Evolutionary conservation across 2,888 invertebrate genomes (phyloP).

Genomic region (Stegana nigrithorax): DNA sequence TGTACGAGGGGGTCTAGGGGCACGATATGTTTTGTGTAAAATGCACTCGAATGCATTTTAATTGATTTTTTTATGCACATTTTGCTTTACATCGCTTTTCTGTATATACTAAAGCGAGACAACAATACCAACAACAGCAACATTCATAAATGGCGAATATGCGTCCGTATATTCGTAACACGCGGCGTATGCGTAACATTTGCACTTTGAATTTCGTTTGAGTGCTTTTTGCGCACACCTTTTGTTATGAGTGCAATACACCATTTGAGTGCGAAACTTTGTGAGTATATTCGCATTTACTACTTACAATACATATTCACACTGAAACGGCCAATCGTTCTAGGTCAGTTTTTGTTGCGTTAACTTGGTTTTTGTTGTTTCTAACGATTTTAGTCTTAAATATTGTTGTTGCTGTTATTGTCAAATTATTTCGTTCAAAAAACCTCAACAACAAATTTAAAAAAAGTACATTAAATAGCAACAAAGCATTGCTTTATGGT

Average conservation of each 20-base stretch:
- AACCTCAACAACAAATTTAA: background rate
- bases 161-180: conserved; percentile 26
- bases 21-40: conserved; percentile 25
- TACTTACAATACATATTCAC: background rate
- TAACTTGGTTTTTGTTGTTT: background rate
- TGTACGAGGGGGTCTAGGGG: conserved; percentile 20
- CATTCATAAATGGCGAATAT: conserved; percentile 2
- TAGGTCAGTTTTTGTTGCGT: conserved; percentile 40
- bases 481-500: too few species aligned
- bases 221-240: conserved; percentile 3
- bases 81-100: background rate
- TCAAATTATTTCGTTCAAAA: too few species aligned
- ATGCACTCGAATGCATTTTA: conserved; percentile 56
- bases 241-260: conserved; percentile 19
- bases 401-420: conserved; percentile 40
- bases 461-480: background rate
- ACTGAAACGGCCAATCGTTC: conserved; percentile 24
- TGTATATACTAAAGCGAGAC: conserved; percentile 27
- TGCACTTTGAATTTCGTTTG: conserved; percentile 38
- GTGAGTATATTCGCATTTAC: conserved; percentile 30
- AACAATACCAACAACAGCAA: conserved; percentile 18
- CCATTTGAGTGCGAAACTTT: background rate
- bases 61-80: conserved; percentile 52
- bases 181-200: conserved; percentile 58
- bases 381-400: conserved; percentile 49